Base-by-base conservation (phyloP, 2,888 invertebrate species). In the Carterocephalus palaemon region DNA sequence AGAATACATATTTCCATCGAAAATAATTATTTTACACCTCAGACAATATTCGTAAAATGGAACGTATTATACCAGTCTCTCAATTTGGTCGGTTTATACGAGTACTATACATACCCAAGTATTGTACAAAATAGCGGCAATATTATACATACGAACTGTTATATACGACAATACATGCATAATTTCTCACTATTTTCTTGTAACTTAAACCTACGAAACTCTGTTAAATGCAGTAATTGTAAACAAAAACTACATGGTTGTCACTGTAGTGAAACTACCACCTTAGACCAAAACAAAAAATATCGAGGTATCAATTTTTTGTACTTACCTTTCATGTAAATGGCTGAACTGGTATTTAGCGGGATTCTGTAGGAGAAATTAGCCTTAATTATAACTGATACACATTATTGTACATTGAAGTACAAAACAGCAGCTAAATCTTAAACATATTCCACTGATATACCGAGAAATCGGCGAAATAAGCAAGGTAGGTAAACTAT, bases 321-420 rank as follows among this genome's bases (percentile, higher is more conserved):
- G 78, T 79, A 79, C 85, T 85, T 75, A 80, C 85, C 84, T 80
- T 81, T 85, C 85, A 84, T 86, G 85, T 86, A 86, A 86, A 85
- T 86, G 85, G 85, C 81, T 84, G 84, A 81, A 74, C 70, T 61
- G 65, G 65, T 67, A 69, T 72, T 79, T 67, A 64, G 64, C 52
- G 53, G 58, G 60, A 64, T 64, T 59, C 56, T 67, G 62, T 53
- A 52, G 52, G 52, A 57, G 42, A 54, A 66, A 58, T 52, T 42
- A 52, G 49, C 61, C 57, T 69, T 65, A 81, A 68, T 66, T 72
- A 59, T 59, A 62, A 67, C 68, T 68, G 62, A 60, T 62, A 64
- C 62, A 75, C 82, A 83, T 85, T 66, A 68, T 78, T 67, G 56
- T 60, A 70, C 64, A 55, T 59, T 58, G 49, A 57, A 61, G 58